A percentile compares a stretch with the other conserved stretches of the same genome.
phyloP scores from a whole-genome alignment of 2,797 vertebrate species.

The Leucoraja ocellata region DNA sequence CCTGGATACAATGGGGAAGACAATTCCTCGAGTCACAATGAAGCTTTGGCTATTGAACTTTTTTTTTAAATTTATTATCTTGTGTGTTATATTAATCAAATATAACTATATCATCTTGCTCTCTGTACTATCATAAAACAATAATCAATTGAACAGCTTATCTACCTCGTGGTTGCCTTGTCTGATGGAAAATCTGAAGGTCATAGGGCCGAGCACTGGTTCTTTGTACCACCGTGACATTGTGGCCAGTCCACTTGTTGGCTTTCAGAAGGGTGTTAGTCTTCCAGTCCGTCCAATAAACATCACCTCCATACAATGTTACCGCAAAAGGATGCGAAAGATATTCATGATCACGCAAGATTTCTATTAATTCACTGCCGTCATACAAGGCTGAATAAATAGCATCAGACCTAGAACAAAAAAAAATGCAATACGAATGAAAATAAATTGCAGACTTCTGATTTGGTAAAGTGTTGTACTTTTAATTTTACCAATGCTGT shows the following conservation, averaged over 20 bases:
- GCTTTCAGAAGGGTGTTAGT: constrained; percentile 93
- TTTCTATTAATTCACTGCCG: constrained; percentile 84
- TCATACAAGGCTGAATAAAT: constrained; percentile 96
- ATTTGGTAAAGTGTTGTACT: background rate
- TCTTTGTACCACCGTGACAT: constrained; percentile 96
- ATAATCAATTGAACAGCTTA: background rate
- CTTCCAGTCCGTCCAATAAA: constrained; percentile 98
- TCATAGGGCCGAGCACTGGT: constrained; percentile 98
- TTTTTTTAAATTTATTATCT: background rate
- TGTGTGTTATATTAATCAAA: background rate
- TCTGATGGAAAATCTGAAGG: constrained; percentile 93
- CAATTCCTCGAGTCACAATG: background rate
- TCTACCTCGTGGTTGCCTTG: constrained; percentile 86
- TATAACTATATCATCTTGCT: background rate
- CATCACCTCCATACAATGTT: constrained; percentile 86
- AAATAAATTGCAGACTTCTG: background rate
- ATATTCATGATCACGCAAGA: constrained; percentile 89
- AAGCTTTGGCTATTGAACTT: background rate
- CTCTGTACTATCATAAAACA: too few relatives aligned
- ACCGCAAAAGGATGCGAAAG: constrained; percentile 96
- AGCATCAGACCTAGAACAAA: constrained; percentile 81
- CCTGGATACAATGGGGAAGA: background rate
- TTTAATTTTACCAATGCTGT: background rate
- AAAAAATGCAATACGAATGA: constrained; percentile 40
- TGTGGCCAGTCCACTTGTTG: constrained; percentile 94